These are phyloP conservation scores for Carollia perspicillata DNA, from an alignment of 2,113 vertebrate species.

Conservation along the genomic window DNA sequence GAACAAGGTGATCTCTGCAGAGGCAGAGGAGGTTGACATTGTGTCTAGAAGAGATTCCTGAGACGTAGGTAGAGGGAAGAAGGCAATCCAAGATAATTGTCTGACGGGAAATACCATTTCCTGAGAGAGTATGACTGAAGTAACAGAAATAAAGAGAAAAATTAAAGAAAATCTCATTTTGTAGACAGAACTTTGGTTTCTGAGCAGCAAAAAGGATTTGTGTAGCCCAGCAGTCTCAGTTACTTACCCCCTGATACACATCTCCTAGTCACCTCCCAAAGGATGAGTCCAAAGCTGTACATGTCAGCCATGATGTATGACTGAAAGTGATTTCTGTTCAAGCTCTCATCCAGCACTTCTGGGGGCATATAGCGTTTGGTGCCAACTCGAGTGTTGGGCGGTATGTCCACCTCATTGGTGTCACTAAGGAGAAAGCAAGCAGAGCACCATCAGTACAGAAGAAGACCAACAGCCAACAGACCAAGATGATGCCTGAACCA, in stretches of 20 bases:
- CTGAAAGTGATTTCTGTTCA: constrained; percentile 95
- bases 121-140: neutral
- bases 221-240: accelerated
- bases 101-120: neutral
- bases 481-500: neutral
- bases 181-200: neutral
- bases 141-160: neutral
- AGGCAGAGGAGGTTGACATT: neutral
- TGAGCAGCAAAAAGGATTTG: neutral
- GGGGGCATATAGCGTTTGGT: constrained; percentile 99
- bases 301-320: constrained; percentile 99
- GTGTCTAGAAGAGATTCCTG: neutral
- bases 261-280: constrained; percentile 95
- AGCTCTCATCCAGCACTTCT: constrained; percentile 95
- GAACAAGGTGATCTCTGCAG: neutral
- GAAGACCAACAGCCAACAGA: neutral
- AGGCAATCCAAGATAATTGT: neutral
- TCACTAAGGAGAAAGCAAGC: constrained; percentile 82
- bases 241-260: constrained; percentile 95
- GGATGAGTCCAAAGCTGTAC: constrained; percentile 98
- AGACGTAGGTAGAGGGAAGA: neutral
- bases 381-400: constrained; percentile 95
- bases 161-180: neutral
- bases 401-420: constrained; percentile 97
- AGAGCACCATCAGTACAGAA: neutral